phyloP scores from a whole-genome alignment of 1,140 invertebrate species.

The Grapholita molesta region DNA sequence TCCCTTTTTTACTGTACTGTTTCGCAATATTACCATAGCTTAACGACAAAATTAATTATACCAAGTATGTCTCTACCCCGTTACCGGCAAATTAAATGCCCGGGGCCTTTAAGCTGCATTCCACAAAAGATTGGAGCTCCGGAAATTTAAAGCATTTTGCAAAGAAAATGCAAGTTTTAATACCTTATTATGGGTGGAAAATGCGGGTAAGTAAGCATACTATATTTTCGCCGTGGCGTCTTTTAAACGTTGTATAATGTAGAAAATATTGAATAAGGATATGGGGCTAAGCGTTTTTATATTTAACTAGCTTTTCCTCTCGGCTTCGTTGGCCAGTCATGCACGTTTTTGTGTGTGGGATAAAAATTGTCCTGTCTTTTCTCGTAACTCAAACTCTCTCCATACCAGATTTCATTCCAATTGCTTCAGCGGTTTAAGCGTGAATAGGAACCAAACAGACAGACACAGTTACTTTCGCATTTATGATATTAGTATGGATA shows the following conservation, averaged over 20 bases:
- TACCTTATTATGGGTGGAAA: not conserved
- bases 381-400: too few species aligned
- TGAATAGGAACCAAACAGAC: too few species aligned
- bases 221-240: not conserved
- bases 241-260: not conserved
- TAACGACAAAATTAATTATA: slow-evolving; percentile 25
- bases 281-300: not conserved
- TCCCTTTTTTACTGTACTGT: too few species aligned
- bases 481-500: too few species aligned
- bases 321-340: too few species aligned
- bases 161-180: slow-evolving; percentile 11
- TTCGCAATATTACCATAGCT: not conserved
- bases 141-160: slow-evolving; percentile 8
- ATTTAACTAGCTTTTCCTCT: too few species aligned
- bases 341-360: too few species aligned
- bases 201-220: not conserved
- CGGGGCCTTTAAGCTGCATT: slow-evolving; percentile 8
- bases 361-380: too few species aligned
- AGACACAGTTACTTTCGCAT: too few species aligned
- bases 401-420: too few species aligned
- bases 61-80: not conserved
- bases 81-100: slow-evolving; percentile 7
- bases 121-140: slow-evolving; percentile 8
- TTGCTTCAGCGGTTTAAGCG: too few species aligned
- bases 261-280: not conserved